A percentile compares a stretch with the other conserved stretches of the same genome.
phyloP scores from a whole-genome alignment of 2,113 vertebrate genomes.

The Dicaeum eximium region DNA sequence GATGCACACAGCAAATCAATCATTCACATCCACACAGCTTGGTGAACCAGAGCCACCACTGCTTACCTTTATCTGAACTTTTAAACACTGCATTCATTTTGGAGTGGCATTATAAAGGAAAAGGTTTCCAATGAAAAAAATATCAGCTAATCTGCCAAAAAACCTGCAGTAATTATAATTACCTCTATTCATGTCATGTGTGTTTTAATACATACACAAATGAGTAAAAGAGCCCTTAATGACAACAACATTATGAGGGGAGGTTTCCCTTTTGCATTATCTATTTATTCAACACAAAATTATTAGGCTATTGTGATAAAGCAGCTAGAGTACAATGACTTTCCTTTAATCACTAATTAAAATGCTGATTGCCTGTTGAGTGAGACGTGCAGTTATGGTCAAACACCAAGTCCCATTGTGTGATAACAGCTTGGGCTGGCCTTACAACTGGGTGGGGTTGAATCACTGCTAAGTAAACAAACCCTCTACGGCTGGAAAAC shows the following conservation, averaged over 20 bases:
- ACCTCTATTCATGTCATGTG: slow-evolving; percentile 70
- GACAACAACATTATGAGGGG: slow-evolving; percentile 76
- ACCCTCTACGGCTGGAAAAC: slow-evolving; percentile 64
- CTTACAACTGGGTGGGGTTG: slow-evolving; percentile 75
- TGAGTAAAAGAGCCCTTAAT: slow-evolving; percentile 73
- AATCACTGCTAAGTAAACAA: slow-evolving; percentile 65
- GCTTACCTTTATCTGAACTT: slow-evolving; percentile 74
- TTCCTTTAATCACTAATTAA: slow-evolving; percentile 85
- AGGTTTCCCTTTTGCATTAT: slow-evolving; percentile 80
- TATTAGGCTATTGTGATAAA: slow-evolving; percentile 85
- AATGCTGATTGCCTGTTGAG: slow-evolving; percentile 85
- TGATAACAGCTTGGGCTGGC: slow-evolving; percentile 77
- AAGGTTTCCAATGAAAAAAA: slow-evolving; percentile 63
- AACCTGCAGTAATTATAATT: slow-evolving; percentile 71
- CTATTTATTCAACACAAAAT: slow-evolving; percentile 84
- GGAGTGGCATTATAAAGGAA: slow-evolving; percentile 66
- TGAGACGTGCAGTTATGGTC: slow-evolving; percentile 80
- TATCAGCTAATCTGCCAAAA: slow-evolving; percentile 57
- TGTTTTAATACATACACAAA: slow-evolving; percentile 75
- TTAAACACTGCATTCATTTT: slow-evolving; percentile 66
- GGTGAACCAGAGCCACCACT: slow-evolving; percentile 46
- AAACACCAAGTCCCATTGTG: slow-evolving; percentile 78
- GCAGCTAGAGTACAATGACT: slow-evolving; percentile 81
- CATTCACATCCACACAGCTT: slow-evolving; percentile 67
- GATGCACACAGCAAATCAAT: slow-evolving; percentile 74